A percentile compares a stretch with the other conserved stretches of the same genome.
Evolutionary conservation across 2,113 vertebrate species (phyloP).

Genomic region (Charina bottae): DNA sequence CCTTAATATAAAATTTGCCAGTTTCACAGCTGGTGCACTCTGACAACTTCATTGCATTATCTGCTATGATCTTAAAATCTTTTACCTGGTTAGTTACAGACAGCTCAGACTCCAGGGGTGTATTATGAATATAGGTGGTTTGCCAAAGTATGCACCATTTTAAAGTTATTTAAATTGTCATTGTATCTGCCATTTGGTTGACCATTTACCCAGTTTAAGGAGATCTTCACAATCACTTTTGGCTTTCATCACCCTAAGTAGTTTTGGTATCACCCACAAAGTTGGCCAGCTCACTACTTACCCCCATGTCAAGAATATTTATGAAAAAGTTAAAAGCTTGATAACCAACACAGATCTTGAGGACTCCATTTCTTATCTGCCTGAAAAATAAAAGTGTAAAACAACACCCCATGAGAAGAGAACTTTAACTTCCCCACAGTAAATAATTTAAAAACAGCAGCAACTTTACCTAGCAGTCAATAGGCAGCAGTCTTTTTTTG

Average conservation of each 20-base stretch:
- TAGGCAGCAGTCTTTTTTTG: not conserved
- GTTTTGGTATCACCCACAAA: not conserved
- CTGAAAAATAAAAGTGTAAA: not conserved
- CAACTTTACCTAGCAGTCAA: not conserved
- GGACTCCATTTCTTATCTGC: not conserved
- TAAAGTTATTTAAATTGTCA: not conserved
- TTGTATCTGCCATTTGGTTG: not conserved
- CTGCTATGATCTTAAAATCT: not conserved
- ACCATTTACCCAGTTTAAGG: not conserved
- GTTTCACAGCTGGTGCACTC: not conserved
- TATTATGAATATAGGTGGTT: not conserved
- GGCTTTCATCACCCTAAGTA: not conserved
- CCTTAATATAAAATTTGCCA: too few relatives aligned
- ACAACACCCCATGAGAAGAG: not conserved
- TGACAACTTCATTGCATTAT: not conserved
- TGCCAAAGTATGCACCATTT: not conserved
- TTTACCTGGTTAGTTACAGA: not conserved
- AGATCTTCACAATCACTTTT: not conserved
- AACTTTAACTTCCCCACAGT: not conserved
- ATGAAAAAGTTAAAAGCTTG: not conserved
- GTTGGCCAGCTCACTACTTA: not conserved
- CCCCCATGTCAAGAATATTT: not conserved
- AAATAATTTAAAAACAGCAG: not conserved
- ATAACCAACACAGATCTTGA: not conserved
- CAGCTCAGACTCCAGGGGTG: not conserved